A percentile compares a stretch with the other conserved stretches of the same genome.
phyloP scores from a whole-genome alignment of 1,140 invertebrate species.

The Sycophila sp. region DNA sequence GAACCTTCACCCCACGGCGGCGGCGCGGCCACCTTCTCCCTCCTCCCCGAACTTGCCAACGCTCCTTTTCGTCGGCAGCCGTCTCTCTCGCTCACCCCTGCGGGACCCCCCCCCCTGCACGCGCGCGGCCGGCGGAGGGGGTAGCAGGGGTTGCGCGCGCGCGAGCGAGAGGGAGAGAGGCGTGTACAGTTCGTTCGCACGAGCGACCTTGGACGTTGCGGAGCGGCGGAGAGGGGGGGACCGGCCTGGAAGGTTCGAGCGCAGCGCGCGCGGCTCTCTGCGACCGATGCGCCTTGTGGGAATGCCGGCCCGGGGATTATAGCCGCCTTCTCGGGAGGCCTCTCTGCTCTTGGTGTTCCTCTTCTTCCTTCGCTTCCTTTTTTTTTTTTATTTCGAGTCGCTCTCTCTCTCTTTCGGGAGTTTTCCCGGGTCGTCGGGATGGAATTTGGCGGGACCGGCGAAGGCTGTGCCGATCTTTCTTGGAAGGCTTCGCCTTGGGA shows the following conservation, averaged over 20 bases:
- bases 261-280: not conserved
- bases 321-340: no score
- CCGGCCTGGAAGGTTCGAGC: conserved; percentile 33
- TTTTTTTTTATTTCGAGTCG: no score
- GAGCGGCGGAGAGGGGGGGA: conserved; percentile 23
- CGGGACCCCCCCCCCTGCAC: conserved; percentile 19
- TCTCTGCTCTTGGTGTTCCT: no score
- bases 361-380: not conserved
- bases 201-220: conserved; percentile 34
- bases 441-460: no score
- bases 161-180: conserved; percentile 22
- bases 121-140: conserved; percentile 1
- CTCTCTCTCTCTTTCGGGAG: no score
- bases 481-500: no score
- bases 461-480: no score
- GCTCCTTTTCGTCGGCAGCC: not conserved
- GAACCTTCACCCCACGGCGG: conserved; percentile 32
- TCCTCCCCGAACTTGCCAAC: not conserved
- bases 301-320: no score
- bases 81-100: conserved; percentile 10
- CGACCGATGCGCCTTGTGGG: not conserved
- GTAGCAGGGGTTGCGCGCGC: conserved; percentile 28
- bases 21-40: conserved; percentile 25
- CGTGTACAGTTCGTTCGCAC: conserved; percentile 30
- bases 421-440: no score